Evolutionary conservation across 2,797 vertebrate species (phyloP).

Genomic region (Xenopus petersii): DNA sequence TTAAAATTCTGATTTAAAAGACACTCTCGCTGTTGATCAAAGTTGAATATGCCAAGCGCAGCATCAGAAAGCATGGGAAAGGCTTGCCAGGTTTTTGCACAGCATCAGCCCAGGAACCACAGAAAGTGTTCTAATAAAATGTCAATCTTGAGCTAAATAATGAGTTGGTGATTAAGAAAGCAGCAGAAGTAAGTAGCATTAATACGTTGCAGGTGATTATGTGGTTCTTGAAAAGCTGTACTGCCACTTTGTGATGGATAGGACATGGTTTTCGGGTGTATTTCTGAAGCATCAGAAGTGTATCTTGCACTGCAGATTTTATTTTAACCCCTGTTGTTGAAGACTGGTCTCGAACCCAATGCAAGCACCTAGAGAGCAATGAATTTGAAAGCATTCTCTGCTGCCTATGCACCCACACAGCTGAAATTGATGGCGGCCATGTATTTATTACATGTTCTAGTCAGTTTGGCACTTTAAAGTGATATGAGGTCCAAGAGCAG

Average conservation of each 20-base stretch:
- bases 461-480: conserved; percentile 93
- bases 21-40: too few relatives aligned
- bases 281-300: neutral
- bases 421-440: conserved; percentile 70
- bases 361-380: conserved; percentile 46
- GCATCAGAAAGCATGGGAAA: too few relatives aligned
- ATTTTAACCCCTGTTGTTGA: neutral
- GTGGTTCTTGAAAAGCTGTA: neutral
- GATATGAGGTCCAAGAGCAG: conserved; percentile 73
- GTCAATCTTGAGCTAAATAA: too few relatives aligned
- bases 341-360: conserved; percentile 33
- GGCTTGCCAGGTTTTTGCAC: too few relatives aligned
- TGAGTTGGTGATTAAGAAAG: conserved; percentile 37
- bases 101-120: too few relatives aligned
- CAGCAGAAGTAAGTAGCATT: conserved; percentile 57
- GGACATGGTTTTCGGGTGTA: neutral
- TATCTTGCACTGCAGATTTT: neutral
- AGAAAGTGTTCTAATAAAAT: too few relatives aligned
- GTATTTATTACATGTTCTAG: conserved; percentile 78
- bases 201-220: conserved; percentile 25
- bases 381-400: conserved; percentile 51
- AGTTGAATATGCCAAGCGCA: too few relatives aligned
- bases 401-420: conserved; percentile 65
- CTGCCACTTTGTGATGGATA: neutral
- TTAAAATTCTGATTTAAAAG: too few relatives aligned